phyloP scores from a whole-genome alignment of 2,797 vertebrate genomes.

The Diglossa cyanea region DNA sequence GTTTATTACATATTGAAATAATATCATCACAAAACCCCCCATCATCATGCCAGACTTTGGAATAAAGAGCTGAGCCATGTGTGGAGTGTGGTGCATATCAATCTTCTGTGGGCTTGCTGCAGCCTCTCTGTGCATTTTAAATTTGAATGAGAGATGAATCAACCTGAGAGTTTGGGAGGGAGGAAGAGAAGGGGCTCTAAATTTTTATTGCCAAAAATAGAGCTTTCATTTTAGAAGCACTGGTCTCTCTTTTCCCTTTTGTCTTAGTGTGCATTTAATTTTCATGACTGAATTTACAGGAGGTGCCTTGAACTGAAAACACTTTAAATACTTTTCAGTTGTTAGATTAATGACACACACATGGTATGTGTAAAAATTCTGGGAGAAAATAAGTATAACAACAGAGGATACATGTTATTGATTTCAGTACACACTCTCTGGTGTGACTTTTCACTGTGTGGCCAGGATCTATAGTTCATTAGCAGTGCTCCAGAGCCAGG shows the following conservation, averaged over 20 bases:
- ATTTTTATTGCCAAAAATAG: conserved; percentile 42
- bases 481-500: background rate
- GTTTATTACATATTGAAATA: conserved; percentile 54
- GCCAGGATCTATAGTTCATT: conserved; percentile 27
- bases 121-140: conserved; percentile 61
- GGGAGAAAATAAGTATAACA: rapidly evolving
- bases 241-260: background rate
- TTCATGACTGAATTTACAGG: background rate
- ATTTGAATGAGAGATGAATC: conserved; percentile 64
- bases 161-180: conserved; percentile 30
- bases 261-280: background rate
- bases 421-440: background rate
- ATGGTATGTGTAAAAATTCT: background rate
- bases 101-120: conserved; percentile 40
- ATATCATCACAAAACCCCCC: conserved; percentile 45
- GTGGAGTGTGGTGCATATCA: conserved; percentile 5
- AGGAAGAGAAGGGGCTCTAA: background rate
- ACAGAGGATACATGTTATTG: background rate
- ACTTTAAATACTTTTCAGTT: background rate
- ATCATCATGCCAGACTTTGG: conserved; percentile 19
- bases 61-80: conserved; percentile 49
- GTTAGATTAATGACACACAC: background rate
- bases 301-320: background rate
- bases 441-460: background rate
- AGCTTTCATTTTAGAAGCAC: background rate